Evolutionary conservation across 2,113 vertebrate genomes (phyloP).

Genomic region (Gavia stellata): DNA sequence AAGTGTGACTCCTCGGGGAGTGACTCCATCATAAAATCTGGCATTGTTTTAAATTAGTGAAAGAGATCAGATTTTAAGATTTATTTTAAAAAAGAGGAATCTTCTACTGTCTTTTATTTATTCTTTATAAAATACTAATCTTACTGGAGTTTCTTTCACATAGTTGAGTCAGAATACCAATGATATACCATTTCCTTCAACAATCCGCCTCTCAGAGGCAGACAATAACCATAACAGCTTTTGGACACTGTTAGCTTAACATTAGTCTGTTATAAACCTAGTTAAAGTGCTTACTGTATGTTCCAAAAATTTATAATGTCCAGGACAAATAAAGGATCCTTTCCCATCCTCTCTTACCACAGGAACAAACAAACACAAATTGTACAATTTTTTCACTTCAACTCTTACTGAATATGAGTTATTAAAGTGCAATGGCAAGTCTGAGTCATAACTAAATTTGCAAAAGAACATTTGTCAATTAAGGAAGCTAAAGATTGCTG

Average conservation of each 20-base stretch:
- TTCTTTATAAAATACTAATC: not conserved
- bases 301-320: not conserved
- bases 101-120: not conserved
- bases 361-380: conserved; percentile 4
- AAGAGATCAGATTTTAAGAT: not conserved
- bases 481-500: not conserved
- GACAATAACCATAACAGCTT: not conserved
- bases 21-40: not conserved
- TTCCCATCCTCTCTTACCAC: not conserved
- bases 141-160: not conserved
- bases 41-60: not conserved
- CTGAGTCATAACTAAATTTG: conserved; percentile 25
- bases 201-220: not conserved
- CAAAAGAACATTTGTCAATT: not conserved
- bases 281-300: not conserved
- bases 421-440: not conserved
- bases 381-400: not conserved
- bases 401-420: not conserved
- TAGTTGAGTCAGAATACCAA: not conserved
- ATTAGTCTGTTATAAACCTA: not conserved
- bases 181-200: not conserved
- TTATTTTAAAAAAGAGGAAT: not conserved
- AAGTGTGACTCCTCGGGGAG: not conserved
- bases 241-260: not conserved
- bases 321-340: not conserved